phyloP scores from a whole-genome alignment of 2,888 invertebrate species.

The Cataglyphis livida region DNA sequence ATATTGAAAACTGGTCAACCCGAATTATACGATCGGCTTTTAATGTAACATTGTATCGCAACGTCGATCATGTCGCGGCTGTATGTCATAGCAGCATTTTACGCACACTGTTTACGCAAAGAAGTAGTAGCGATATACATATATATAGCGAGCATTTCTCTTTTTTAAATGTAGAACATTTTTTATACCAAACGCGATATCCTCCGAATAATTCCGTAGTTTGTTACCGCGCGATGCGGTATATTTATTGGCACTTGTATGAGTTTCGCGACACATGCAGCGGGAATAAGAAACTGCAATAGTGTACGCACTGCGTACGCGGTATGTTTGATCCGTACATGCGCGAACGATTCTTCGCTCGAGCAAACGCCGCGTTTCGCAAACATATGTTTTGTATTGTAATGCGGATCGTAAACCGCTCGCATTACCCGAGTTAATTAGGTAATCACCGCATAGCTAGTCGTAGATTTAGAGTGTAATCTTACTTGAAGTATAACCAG shows the following conservation, averaged over 20 bases:
- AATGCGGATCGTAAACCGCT: conserved; percentile 45
- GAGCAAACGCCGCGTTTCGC: conserved; percentile 40
- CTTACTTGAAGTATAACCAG: conserved; percentile 61
- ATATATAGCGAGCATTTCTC: not conserved
- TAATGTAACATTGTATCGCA: not conserved
- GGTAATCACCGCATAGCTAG: conserved; percentile 68
- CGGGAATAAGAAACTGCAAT: not conserved
- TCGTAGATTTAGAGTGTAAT: conserved; percentile 69
- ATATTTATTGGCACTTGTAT: conserved; percentile 4
- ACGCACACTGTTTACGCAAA: not conserved
- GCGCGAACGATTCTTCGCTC: conserved; percentile 14
- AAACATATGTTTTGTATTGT: conserved; percentile 63
- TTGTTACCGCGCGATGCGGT: conserved; percentile 17
- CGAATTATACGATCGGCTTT: not conserved
- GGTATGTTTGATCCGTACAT: not conserved
- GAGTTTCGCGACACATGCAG: not conserved
- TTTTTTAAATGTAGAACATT: not conserved
- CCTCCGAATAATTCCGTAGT: not conserved
- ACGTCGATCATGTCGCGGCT: not conserved
- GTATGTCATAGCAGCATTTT: conserved; percentile 15
- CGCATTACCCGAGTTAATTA: conserved; percentile 66
- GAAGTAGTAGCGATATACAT: not conserved
- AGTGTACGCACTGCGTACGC: not conserved
- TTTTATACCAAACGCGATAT: conserved; percentile 23
- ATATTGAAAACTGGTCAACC: not conserved